These are phyloP conservation scores for Tenthredo amoena DNA, from an alignment of 2,888 invertebrate genomes.

Conservation along the genomic window DNA sequence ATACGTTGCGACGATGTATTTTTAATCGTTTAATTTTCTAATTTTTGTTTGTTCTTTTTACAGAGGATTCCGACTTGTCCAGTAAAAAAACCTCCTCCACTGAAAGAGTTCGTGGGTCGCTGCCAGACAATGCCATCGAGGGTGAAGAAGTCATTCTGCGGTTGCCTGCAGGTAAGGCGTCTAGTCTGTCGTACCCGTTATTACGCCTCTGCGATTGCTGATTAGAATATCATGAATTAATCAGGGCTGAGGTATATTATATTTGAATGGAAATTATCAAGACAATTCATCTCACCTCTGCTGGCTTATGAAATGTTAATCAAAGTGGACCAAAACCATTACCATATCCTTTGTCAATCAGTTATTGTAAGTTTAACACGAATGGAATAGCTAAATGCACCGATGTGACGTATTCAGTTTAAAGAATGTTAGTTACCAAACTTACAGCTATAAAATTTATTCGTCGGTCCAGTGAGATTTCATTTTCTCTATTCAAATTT, in stretches of 20 bases:
- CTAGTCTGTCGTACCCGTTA: constrained; percentile 20
- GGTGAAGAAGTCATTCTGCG: constrained; percentile 83
- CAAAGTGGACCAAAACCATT: neutral
- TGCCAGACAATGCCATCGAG: constrained; percentile 77
- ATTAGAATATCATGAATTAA: constrained; percentile 39
- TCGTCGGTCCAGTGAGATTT: neutral
- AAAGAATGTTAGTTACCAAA: neutral
- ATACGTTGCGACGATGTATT: neutral
- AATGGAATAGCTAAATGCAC: neutral
- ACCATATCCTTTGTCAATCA: constrained; percentile 12
- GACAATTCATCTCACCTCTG: neutral
- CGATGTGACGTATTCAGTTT: neutral
- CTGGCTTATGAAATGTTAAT: constrained; percentile 1
- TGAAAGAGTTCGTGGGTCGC: constrained; percentile 76
- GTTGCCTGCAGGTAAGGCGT: constrained; percentile 88
- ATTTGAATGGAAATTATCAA: constrained; percentile 10
- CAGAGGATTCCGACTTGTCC: constrained; percentile 76
- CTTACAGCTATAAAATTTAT: neutral
- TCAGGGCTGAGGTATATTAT: constrained; percentile 20
- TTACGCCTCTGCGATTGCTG: constrained; percentile 7
- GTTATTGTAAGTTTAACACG: neutral
- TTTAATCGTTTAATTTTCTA: neutral
- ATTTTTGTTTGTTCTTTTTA: constrained; percentile 55
- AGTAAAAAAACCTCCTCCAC: constrained; percentile 75
- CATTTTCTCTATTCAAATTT: neutral